These are phyloP conservation scores for Drosophila atripex DNA, from an alignment of 2,888 invertebrate genomes.

Conservation along the genomic window DNA sequence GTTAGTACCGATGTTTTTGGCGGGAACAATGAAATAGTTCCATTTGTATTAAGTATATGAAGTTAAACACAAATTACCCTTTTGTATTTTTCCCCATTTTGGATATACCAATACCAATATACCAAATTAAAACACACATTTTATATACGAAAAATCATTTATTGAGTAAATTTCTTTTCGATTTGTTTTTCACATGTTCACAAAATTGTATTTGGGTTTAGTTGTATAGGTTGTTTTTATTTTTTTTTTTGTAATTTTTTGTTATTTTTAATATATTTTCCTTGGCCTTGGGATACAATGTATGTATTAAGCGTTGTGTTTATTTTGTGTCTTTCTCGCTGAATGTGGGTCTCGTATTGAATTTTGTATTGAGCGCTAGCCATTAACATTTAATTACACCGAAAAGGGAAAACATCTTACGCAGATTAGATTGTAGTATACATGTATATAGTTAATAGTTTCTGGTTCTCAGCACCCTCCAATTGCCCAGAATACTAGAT, in stretches of 20 bases:
- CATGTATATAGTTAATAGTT: constrained; percentile 32
- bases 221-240: constrained; percentile 35
- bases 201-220: constrained; percentile 47
- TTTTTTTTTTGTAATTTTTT: constrained; percentile 17
- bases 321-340: constrained; percentile 14
- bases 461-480: constrained; percentile 19
- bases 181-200: constrained; percentile 58
- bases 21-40: too few species aligned
- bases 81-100: not conserved
- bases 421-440: constrained; percentile 38
- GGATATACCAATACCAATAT: not conserved
- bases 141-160: constrained; percentile 75
- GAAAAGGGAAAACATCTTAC: constrained; percentile 56
- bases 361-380: constrained; percentile 54
- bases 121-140: not conserved
- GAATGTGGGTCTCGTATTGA: constrained; percentile 33
- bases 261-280: constrained; percentile 36
- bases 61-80: too few species aligned
- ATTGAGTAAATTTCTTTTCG: constrained; percentile 75
- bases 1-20: too few species aligned
- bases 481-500: constrained; percentile 4
- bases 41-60: too few species aligned
- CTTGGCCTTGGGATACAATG: constrained; percentile 45
- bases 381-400: constrained; percentile 74
- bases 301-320: constrained; percentile 41